Percentiles rank a stretch among this genome's conserved stretches.
Evolutionary conservation across 2,113 vertebrate species (phyloP).

Genomic region (Apodemus speciosus): DNA sequence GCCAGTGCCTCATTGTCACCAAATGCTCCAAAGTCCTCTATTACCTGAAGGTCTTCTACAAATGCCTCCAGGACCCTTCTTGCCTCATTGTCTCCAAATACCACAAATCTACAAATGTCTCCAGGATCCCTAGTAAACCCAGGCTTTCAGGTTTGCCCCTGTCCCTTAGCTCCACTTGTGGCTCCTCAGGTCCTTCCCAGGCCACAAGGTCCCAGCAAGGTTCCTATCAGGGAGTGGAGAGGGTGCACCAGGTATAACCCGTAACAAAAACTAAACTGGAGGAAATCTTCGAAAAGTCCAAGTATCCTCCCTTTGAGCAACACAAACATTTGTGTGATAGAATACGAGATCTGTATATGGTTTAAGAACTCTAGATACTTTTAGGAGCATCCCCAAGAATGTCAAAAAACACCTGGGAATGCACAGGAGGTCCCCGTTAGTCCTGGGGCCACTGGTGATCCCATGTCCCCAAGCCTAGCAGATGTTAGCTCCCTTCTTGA

Average conservation of each 20-base stretch:
- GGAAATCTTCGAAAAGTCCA: background rate
- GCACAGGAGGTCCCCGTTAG: background rate
- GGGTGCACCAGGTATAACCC: background rate
- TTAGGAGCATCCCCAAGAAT: background rate
- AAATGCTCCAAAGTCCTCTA: too few species aligned
- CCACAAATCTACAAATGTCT: background rate
- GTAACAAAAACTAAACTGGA: background rate
- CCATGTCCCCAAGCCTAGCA: background rate
- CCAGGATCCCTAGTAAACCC: background rate
- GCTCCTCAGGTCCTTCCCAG: background rate
- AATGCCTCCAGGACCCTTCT: background rate
- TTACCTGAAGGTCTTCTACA: background rate
- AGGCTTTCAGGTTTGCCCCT: background rate
- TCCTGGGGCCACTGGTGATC: background rate
- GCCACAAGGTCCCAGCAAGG: background rate
- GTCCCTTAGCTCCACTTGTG: background rate
- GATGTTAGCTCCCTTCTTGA: background rate
- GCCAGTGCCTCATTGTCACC: background rate
- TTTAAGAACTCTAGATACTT: background rate
- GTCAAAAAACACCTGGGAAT: background rate
- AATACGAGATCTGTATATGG: background rate
- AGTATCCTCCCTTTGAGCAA: background rate
- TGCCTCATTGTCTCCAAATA: background rate
- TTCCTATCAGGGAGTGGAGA: background rate
- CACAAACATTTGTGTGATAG: background rate